Base-by-base conservation (phyloP, 2,888 invertebrate genomes). In the Nezara viridula region DNA sequence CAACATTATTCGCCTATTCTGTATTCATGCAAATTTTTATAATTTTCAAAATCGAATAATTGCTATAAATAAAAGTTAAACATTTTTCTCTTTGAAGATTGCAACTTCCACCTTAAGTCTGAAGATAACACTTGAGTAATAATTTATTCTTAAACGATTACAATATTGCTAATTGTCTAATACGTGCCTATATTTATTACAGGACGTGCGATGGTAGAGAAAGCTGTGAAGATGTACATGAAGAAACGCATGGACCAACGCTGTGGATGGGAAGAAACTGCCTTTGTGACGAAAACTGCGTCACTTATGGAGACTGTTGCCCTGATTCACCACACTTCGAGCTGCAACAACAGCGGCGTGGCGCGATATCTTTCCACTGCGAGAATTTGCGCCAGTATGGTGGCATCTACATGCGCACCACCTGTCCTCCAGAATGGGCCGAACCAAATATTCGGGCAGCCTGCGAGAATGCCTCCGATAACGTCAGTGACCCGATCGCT, bases 261-360 rank as follows among this genome's bases (percentile, higher is more conserved):
- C 90, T 90, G 49, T 92, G 77, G 77, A 92, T 90, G 88, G 92
- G 92, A 37, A 91, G 93, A 40, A 93, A 93, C 91, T 94, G 94
- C 91, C 92, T 93, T 85, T 94, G 94, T 91, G 94, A 94, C 90
- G 91, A 92, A 52, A 91, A 92, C 50, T 94, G 94, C 91, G 92
- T 92, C 37, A 91, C 92, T 24, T 94, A 93, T 90, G 93, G 93
- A 47, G 94, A 94, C 91, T 94, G 94, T 90, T 94, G 94, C 90
- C 91, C 93, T 27, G 93, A 94, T 91, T 93, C 93, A 0, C 89
- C 90, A 10, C 89, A 91, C 90, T 92, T 91, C 89, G 92, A 91
- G 81, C 92, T 90, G 91, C 91, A 89, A 91, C 91, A 90, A 92
- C 92, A 88, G 91, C 91, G 91, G 2, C 88, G 91, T 85, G 91